Percentiles rank a stretch among this genome's conserved stretches.
Conservation (phyloP, 2,797 vertebrate genomes). For the Coreius guichenoti region DNA sequence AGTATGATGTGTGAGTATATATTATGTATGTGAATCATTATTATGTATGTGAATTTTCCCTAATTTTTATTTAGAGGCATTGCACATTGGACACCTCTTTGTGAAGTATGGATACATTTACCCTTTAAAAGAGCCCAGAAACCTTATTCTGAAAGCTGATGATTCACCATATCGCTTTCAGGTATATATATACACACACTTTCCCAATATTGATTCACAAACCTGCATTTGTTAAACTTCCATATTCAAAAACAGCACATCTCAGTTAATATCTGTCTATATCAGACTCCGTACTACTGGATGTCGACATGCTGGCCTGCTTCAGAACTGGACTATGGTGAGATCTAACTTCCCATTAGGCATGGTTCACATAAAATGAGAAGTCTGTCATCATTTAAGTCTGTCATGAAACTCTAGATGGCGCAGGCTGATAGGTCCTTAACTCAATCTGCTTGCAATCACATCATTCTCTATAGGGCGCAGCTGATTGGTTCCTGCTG, state of each 20-base stretch:
- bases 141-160: constrained; percentile 79
- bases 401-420: background rate
- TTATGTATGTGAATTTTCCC: constrained; percentile 2
- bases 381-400: background rate
- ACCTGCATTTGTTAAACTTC: background rate
- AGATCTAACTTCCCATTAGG: constrained; percentile 50
- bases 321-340: constrained; percentile 92
- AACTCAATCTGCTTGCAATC: background rate
- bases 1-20: background rate
- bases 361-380: background rate
- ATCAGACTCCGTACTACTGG: constrained; percentile 94
- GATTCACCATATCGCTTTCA: constrained; percentile 92
- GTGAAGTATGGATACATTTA: constrained; percentile 90
- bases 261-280: constrained; percentile 37
- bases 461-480: too few relatives aligned
- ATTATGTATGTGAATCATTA: background rate
- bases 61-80: constrained; percentile 79
- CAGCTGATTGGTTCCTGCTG: too few relatives aligned
- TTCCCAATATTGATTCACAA: background rate
- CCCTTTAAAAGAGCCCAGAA: constrained; percentile 84
- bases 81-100: constrained; percentile 86
- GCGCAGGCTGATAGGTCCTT: background rate
- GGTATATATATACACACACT: constrained; percentile 70
- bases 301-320: constrained; percentile 89
- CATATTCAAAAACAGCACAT: background rate